Evolutionary conservation across 2,888 invertebrate genomes (phyloP), one percentile per base, ranked within the genome.

Genomic region (Adineta ricciae): DNA sequence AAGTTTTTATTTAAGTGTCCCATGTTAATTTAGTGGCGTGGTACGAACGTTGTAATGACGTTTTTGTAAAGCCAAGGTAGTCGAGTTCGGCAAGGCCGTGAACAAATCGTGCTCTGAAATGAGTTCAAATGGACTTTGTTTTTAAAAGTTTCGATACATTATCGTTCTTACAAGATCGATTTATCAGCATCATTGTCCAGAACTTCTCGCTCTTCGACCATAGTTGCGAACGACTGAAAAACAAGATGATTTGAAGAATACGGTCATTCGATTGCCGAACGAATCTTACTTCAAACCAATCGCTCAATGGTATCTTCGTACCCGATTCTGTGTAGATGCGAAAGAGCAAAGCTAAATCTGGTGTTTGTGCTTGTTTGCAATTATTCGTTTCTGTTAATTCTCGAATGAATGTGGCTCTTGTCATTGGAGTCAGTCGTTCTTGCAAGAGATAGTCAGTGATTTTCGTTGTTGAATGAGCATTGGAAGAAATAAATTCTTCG

Each of bases 21-120:
- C 78, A 78, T n/a, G 41, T 78, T 41, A 78, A 78, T 78, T 78
- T 78, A 41, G 78, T 78, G 24, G 78, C 78, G n/a, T 78, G 78
- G 41, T 24, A 78, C 41, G 78, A 78, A 78, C 78, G 78, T 78
- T 78, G 78, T 41, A 78, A 41, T 41, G 78, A 78, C 41, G 78
- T 41, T 78, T 78, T 78, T 21, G 78, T 78, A 41, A 78, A 78
- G n/a, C 78, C 78, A 41, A 78, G 78, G 41, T 78, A 78, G 24
- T 78, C 78, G 41, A 78, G 78, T 41, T 78, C 78, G 41, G 41
- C 78, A 3, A 78, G 5, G 41, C 78, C 41, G n/a, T 78, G 78
- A 78, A 78, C 41, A 78, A 78, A 78, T 3, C 78, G 78, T 78
- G 78, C 78, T 41, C 78, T 78, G n/a, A 21, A 41, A 50, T 16